Conservation (phyloP, 2,888 invertebrate species). For the Lasioglossum malachurum region DNA sequence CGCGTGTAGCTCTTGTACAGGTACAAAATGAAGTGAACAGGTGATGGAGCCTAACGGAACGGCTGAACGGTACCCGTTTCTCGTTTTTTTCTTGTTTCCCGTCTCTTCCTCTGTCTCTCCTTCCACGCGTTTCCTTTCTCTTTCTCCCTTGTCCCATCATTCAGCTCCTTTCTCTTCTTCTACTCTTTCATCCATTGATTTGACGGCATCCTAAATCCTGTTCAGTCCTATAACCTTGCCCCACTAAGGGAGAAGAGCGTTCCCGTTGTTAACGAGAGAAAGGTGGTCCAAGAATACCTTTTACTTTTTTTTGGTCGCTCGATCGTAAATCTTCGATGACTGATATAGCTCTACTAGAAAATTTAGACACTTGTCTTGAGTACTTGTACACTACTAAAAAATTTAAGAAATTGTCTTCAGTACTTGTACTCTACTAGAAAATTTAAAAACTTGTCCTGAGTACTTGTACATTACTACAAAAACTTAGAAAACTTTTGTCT, state of each 20-base stretch:
- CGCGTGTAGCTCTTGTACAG: background rate
- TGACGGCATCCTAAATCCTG: constrained; percentile 37
- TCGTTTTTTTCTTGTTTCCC: constrained; percentile 38
- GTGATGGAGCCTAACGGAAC: constrained; percentile 76
- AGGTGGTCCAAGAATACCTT: constrained; percentile 1
- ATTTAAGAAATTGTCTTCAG: too few relatives aligned
- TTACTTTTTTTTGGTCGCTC: background rate
- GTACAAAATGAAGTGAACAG: constrained; percentile 49
- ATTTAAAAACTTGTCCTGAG: too few relatives aligned
- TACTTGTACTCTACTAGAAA: too few relatives aligned
- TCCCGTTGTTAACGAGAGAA: constrained; percentile 15
- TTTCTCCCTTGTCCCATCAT: constrained; percentile 33
- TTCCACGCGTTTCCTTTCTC: background rate
- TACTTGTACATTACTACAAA: too few relatives aligned
- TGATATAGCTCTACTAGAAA: too few relatives aligned
- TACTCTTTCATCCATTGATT: background rate
- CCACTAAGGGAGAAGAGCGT: constrained; percentile 23
- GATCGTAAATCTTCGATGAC: background rate
- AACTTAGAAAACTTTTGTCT: too few relatives aligned
- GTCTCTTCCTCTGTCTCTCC: constrained; percentile 26
- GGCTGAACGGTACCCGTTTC: constrained; percentile 73
- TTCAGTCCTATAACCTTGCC: constrained; percentile 46
- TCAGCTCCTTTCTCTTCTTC: constrained; percentile 22
- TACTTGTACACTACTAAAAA: too few relatives aligned
- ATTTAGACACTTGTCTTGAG: too few relatives aligned